Evolutionary conservation across 2,888 invertebrate genomes (phyloP).

Genomic region (Oscheius sp.): DNA sequence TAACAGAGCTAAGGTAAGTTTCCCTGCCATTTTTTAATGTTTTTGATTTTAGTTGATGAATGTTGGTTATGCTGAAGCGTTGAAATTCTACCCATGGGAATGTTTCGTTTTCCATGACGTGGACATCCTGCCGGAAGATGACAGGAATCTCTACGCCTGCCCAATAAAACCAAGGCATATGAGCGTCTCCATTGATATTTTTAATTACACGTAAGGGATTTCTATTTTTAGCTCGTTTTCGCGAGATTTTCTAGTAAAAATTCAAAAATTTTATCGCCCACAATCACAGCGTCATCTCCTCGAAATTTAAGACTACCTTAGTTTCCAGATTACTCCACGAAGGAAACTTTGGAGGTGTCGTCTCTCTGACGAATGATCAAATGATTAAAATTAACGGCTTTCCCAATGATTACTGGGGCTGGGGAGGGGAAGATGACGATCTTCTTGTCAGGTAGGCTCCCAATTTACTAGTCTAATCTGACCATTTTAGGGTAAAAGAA

Average conservation of each 20-base stretch:
- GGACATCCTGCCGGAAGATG: slow-evolving; percentile 73
- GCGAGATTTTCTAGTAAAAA: too few relatives aligned
- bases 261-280: too few relatives aligned
- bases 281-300: too few relatives aligned
- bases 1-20: slow-evolving; percentile 84
- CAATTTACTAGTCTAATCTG: slow-evolving; percentile 73
- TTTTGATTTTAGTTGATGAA: slow-evolving; percentile 83
- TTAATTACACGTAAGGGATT: slow-evolving; percentile 66
- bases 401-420: slow-evolving; percentile 85
- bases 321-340: slow-evolving; percentile 86
- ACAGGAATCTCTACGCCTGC: slow-evolving; percentile 73
- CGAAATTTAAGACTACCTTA: background rate
- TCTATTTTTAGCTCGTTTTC: too few relatives aligned
- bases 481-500: slow-evolving; percentile 40
- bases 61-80: slow-evolving; percentile 90
- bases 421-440: slow-evolving; percentile 98
- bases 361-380: slow-evolving; percentile 88
- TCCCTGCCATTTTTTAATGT: too few relatives aligned
- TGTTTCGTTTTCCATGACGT: slow-evolving; percentile 75
- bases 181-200: slow-evolving; percentile 73
- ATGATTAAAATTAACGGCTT: slow-evolving; percentile 85
- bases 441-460: slow-evolving; percentile 88
- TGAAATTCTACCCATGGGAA: slow-evolving; percentile 77
- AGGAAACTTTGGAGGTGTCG: slow-evolving; percentile 92
- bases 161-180: slow-evolving; percentile 73